Percentiles rank a stretch among this genome's conserved stretches.
phyloP scores from a whole-genome alignment of 1,140 invertebrate genomes.

The Acromyrmex echinatior region DNA sequence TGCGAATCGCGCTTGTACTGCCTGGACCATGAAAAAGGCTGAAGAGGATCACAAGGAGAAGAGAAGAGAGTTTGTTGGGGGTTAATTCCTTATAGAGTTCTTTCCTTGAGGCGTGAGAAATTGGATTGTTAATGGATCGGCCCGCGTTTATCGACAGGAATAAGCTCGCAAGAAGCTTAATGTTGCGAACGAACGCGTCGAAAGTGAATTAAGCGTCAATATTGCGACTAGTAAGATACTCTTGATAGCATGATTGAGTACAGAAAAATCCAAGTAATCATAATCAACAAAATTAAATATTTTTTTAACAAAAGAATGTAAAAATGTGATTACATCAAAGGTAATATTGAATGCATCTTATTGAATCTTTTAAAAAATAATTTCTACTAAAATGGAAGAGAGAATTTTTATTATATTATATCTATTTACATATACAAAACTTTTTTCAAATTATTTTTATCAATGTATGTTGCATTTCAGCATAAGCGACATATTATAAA shows the following conservation, averaged over 20 bases:
- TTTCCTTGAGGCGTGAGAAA: conserved; percentile 29
- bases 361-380: neutral
- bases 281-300: neutral
- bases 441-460: neutral
- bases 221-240: conserved; percentile 9
- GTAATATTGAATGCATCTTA: neutral
- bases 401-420: neutral
- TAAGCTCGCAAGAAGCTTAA: conserved; percentile 39
- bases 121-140: conserved; percentile 52
- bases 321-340: neutral
- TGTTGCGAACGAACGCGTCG: conserved; percentile 2
- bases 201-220: conserved; percentile 33
- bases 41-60: conserved; percentile 17
- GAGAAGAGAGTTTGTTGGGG: conserved; percentile 35
- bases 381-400: neutral
- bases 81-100: conserved; percentile 24
- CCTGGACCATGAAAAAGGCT: conserved; percentile 47
- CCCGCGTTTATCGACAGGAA: conserved; percentile 17
- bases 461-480: neutral
- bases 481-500: neutral
- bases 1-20: conserved; percentile 70
- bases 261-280: neutral
- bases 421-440: neutral
- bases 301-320: neutral
- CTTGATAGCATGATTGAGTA: neutral